Conservation (phyloP, 2,113 vertebrate genomes). For the Charina bottae region DNA sequence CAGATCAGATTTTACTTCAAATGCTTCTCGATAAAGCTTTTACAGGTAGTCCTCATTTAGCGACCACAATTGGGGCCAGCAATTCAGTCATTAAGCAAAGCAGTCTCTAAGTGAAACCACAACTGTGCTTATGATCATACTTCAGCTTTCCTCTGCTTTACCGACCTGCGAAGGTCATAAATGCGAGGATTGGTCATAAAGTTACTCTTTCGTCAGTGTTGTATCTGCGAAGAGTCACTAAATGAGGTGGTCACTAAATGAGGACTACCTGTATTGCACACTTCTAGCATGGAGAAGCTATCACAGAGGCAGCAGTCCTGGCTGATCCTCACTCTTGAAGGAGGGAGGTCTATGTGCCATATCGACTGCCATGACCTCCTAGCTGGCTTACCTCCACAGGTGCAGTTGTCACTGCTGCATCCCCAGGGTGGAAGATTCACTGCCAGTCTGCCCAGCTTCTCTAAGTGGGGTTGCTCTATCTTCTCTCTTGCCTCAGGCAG, state of each 20-base stretch:
- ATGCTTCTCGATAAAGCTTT: neutral
- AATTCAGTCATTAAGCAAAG: neutral
- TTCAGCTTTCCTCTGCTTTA: neutral
- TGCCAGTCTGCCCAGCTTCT: neutral
- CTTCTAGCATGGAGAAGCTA: neutral
- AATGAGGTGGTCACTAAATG: neutral
- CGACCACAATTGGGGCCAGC: neutral
- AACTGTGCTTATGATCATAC: neutral
- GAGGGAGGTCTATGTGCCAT: neutral
- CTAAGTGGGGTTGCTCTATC: neutral
- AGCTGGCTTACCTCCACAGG: neutral
- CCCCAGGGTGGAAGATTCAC: neutral
- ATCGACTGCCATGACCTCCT: neutral
- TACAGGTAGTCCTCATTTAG: neutral
- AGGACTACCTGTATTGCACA: neutral
- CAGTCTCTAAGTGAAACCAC: neutral
- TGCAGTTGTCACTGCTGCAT: neutral
- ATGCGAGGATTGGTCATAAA: neutral
- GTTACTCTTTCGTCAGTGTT: neutral
- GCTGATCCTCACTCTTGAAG: neutral
- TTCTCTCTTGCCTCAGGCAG: too few species aligned
- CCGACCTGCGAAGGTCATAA: neutral
- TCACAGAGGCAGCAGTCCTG: neutral
- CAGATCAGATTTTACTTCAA: neutral
- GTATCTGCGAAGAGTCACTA: neutral